A percentile compares a stretch with the other conserved stretches of the same genome.
These are phyloP conservation scores for Drosophila ironensis DNA, from an alignment of 1,140 invertebrate species.

Conservation along the genomic window DNA sequence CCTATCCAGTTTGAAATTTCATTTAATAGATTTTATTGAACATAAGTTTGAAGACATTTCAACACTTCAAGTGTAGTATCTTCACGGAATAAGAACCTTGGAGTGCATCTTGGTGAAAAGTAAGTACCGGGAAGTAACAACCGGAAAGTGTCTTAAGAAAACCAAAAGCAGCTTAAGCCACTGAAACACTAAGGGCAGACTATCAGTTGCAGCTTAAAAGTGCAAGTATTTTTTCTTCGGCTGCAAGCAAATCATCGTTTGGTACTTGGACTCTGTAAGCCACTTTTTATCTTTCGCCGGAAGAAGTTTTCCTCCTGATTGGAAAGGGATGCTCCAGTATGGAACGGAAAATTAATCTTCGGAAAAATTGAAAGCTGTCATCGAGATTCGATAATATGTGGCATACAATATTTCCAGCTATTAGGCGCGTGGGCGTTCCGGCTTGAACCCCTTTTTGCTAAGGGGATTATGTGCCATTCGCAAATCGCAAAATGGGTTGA, in stretches of 20 bases:
- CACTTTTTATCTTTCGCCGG: no score
- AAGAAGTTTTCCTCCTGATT: no score
- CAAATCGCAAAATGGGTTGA: constrained; percentile 21
- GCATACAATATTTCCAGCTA: constrained; percentile 21
- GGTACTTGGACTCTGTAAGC: neutral
- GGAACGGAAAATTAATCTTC: neutral
- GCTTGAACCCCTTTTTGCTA: neutral
- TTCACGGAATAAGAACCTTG: neutral
- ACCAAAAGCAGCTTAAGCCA: constrained; percentile 16
- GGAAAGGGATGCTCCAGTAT: no score
- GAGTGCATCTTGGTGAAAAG: neutral
- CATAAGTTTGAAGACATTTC: no score
- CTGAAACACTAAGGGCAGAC: constrained; percentile 3
- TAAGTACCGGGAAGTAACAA: neutral
- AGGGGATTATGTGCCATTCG: constrained; percentile 29
- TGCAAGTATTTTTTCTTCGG: no score
- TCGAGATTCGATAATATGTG: no score
- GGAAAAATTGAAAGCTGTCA: no score
- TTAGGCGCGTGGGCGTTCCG: constrained; percentile 4
- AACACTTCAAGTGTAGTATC: neutral
- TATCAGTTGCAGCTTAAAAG: constrained; percentile 8
- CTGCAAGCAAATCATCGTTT: constrained; percentile 19
- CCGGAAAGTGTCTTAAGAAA: constrained; percentile 5
- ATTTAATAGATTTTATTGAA: no score
- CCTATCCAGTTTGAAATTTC: no score